phyloP scores from a whole-genome alignment of 2,113 vertebrate species.

The Reinhardtius hippoglossoides region DNA sequence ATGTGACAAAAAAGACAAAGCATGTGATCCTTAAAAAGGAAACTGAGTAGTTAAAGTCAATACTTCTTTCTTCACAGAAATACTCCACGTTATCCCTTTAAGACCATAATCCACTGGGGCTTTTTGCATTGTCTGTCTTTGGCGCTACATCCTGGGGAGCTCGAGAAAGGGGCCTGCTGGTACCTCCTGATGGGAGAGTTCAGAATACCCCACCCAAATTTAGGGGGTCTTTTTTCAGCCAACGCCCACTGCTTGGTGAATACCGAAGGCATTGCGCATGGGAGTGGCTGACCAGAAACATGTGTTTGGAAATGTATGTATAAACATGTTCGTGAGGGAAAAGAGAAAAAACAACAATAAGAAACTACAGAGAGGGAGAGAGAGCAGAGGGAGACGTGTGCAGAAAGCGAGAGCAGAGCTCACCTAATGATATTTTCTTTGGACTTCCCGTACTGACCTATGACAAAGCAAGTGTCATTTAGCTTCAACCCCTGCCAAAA shows the following conservation, averaged over 20 bases:
- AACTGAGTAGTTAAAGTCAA: slow-evolving; percentile 57
- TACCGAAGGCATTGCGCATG: slow-evolving; percentile 63
- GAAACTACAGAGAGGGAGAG: not conserved
- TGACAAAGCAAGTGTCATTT: slow-evolving; percentile 41
- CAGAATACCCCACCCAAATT: slow-evolving; percentile 69
- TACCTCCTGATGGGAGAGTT: slow-evolving; percentile 31
- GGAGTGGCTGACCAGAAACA: slow-evolving; percentile 68
- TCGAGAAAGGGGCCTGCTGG: slow-evolving; percentile 28
- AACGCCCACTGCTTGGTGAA: slow-evolving; percentile 62
- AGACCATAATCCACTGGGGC: slow-evolving; percentile 56
- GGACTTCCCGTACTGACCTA: slow-evolving; percentile 14
- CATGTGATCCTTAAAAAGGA: slow-evolving; percentile 43
- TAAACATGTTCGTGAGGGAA: slow-evolving; percentile 30
- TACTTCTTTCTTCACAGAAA: slow-evolving; percentile 60
- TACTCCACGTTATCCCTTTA: slow-evolving; percentile 47
- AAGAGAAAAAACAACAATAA: slow-evolving; percentile 5
- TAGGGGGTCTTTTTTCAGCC: slow-evolving; percentile 68
- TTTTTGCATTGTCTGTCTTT: slow-evolving; percentile 41
- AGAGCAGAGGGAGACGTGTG: not conserved
- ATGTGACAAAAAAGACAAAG: slow-evolving; percentile 33
- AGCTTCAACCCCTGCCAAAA: slow-evolving; percentile 52
- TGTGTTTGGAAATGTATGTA: slow-evolving; percentile 50
- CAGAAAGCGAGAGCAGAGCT: not conserved
- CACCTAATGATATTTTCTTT: slow-evolving; percentile 43
- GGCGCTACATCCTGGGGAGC: slow-evolving; percentile 48